These are phyloP conservation scores for Neoscelio sp. DNA, from an alignment of 2,888 invertebrate genomes.

Conservation along the genomic window DNA sequence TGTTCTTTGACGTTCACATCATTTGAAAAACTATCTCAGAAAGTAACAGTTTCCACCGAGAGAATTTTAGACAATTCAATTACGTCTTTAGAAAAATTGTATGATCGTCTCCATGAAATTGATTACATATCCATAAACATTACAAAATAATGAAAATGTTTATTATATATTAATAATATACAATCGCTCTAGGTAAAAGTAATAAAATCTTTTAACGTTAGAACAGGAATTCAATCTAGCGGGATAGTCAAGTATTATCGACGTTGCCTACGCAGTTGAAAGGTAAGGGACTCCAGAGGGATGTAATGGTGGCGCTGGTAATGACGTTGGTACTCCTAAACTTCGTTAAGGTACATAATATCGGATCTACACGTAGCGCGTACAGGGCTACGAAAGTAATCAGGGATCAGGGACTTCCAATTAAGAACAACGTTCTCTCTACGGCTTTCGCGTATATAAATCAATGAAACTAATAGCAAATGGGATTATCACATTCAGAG, in stretches of 20 bases:
- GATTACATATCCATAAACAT: not conserved
- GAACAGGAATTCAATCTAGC: slow-evolving; percentile 12
- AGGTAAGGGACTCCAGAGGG: slow-evolving; percentile 20
- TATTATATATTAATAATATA: no score
- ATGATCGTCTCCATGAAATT: no score
- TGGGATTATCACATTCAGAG: no score
- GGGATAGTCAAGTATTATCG: slow-evolving; percentile 23
- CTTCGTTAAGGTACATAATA: slow-evolving; percentile 41
- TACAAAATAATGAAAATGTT: no score
- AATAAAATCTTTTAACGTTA: slow-evolving; percentile 10
- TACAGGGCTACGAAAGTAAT: slow-evolving; percentile 15
- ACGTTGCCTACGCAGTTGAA: slow-evolving; percentile 11
- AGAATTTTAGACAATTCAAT: no score
- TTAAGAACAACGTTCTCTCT: slow-evolving; percentile 18
- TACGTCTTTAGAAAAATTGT: no score
- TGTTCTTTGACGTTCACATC: no score
- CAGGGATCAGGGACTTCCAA: no score
- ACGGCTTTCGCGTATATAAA: slow-evolving; percentile 11
- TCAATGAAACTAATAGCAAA: slow-evolving; percentile 41
- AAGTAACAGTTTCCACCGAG: no score
- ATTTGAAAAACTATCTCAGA: no score
- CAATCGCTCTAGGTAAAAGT: not conserved
- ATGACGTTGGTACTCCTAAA: slow-evolving; percentile 46
- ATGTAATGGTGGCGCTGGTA: slow-evolving; percentile 42
- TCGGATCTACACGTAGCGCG: slow-evolving; percentile 31